Conservation (phyloP, 2,797 vertebrate genomes). For the Argentina silus region DNA sequence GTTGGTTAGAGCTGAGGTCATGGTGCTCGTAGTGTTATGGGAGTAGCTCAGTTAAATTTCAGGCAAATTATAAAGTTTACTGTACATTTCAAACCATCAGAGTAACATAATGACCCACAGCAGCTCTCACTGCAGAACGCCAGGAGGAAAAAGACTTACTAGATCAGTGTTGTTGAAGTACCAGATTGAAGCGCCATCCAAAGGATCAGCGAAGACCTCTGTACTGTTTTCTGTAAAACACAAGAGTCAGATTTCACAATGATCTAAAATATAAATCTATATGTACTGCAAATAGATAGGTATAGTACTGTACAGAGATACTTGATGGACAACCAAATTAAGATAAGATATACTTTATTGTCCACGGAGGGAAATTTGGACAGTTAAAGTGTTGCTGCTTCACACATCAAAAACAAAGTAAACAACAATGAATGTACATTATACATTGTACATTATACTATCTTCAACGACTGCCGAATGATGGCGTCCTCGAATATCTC, state of each 20-base stretch:
- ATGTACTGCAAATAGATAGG: neutral
- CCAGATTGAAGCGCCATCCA: conserved; percentile 63
- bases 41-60: too few species aligned
- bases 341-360: neutral
- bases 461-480: too few species aligned
- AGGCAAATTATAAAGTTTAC: too few species aligned
- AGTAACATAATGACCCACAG: too few species aligned
- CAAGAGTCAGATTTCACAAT: neutral
- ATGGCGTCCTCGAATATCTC: too few species aligned
- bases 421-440: neutral
- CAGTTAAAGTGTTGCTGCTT: neutral
- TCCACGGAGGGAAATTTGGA: neutral
- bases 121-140: too few species aligned
- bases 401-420: neutral
- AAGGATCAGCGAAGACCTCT: conserved; percentile 64
- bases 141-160: conserved; percentile 72
- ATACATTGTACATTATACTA: neutral
- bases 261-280: conserved; percentile 16
- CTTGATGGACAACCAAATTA: too few species aligned
- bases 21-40: too few species aligned
- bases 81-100: too few species aligned
- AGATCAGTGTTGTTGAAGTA: conserved; percentile 71
- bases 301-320: too few species aligned
- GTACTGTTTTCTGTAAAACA: conserved; percentile 84
- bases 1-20: too few species aligned